Evolutionary conservation across 2,888 invertebrate species (phyloP).

Genomic region (Macropis europaea): DNA sequence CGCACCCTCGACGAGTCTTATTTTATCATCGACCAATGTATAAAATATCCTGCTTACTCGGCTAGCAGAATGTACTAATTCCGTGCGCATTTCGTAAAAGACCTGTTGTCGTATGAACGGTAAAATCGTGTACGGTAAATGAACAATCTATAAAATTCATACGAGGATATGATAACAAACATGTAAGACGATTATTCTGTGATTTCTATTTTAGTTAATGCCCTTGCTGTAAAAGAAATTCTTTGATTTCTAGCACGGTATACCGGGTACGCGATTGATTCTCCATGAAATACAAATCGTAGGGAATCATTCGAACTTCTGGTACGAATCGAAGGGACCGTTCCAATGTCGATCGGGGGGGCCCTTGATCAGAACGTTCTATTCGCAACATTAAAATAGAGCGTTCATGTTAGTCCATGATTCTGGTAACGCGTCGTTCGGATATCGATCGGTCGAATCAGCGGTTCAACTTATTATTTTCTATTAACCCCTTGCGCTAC

Average conservation of each 20-base stretch:
- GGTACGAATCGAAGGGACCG: not conserved
- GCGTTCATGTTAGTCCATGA: conserved; percentile 6
- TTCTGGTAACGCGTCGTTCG: conserved; percentile 4
- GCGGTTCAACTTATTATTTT: no score
- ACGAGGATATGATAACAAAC: not conserved
- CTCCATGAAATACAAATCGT: not conserved
- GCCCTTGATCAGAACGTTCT: not conserved
- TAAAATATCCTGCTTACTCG: not conserved
- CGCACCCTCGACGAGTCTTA: no score
- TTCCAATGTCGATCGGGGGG: not conserved
- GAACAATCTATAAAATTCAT: not conserved
- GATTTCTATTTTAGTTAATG: conserved; percentile 24
- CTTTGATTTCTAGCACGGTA: not conserved
- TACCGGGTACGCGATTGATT: not conserved
- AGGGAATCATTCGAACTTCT: not conserved
- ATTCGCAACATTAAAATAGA: not conserved
- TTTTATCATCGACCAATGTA: not conserved
- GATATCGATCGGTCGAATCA: no score
- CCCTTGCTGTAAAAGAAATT: conserved; percentile 15
- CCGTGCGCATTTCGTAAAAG: not conserved
- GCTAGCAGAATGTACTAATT: not conserved
- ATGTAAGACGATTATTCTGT: not conserved
- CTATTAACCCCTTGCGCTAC: no score
- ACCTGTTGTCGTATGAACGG: not conserved
- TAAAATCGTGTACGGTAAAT: not conserved